phyloP scores from a whole-genome alignment of 1,140 invertebrate species.

The Drosophila ohnishii region DNA sequence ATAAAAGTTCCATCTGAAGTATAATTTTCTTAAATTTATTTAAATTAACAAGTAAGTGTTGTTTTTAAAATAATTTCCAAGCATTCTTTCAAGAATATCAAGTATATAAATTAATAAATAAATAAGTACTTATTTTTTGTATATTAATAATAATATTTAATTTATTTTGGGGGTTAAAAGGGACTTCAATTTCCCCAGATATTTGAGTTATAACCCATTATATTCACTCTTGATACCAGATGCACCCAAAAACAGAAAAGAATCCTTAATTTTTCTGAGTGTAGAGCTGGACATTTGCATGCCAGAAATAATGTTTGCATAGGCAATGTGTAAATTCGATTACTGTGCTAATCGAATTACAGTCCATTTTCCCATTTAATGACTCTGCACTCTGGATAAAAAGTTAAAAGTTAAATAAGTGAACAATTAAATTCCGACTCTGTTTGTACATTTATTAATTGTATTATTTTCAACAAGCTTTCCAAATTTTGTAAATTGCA shows the following conservation, averaged over 20 bases:
- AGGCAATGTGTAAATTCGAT: background rate
- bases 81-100: background rate
- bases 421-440: background rate
- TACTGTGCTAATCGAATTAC: constrained; percentile 9
- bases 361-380: background rate
- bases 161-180: too few relatives aligned
- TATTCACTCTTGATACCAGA: background rate
- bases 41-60: background rate
- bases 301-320: background rate
- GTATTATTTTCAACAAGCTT: too few relatives aligned
- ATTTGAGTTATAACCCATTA: too few relatives aligned
- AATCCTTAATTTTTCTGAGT: background rate
- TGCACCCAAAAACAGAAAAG: too few relatives aligned
- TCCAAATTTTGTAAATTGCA: too few relatives aligned
- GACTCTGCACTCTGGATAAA: background rate
- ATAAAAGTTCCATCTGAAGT: background rate
- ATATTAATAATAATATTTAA: too few relatives aligned
- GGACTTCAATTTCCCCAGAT: too few relatives aligned
- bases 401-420: background rate
- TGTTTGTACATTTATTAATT: too few relatives aligned
- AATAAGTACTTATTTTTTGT: too few relatives aligned
- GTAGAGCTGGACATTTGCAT: too few relatives aligned
- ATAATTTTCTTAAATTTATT: background rate
- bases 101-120: too few relatives aligned
- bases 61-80: background rate